A percentile compares a stretch with the other conserved stretches of the same genome.
Conservation (phyloP, 2,888 invertebrate species). For the Lordiphosa andalusiaca region DNA sequence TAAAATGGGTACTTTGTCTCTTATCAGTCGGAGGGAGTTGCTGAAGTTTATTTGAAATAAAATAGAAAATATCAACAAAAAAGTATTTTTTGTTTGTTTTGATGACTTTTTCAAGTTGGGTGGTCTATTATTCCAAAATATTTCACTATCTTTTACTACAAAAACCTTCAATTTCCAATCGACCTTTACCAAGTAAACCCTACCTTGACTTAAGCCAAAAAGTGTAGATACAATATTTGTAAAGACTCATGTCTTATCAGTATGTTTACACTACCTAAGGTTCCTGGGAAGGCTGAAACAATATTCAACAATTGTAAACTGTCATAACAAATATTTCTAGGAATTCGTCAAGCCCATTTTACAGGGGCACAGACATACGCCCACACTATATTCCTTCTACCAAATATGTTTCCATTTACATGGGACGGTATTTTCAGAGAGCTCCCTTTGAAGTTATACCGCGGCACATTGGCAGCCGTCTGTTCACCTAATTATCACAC, state of each 20-base stretch:
- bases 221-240: too few species aligned
- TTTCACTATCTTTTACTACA: too few species aligned
- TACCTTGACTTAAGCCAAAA: too few species aligned
- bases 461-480: constrained; percentile 55
- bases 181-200: too few species aligned
- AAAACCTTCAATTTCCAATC: too few species aligned
- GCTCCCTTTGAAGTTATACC: constrained; percentile 57
- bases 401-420: neutral
- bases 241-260: too few species aligned
- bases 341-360: constrained; percentile 46
- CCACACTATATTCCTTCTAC: too few species aligned
- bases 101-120: neutral
- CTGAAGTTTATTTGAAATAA: constrained; percentile 18
- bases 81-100: constrained; percentile 24
- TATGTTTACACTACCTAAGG: neutral
- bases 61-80: constrained; percentile 1
- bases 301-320: constrained; percentile 48
- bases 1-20: neutral
- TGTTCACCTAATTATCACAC: constrained; percentile 75
- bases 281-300: neutral
- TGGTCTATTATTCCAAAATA: too few species aligned
- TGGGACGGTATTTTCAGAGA: constrained; percentile 1
- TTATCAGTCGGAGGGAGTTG: neutral
- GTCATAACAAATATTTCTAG: constrained; percentile 33
- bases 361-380: too few species aligned